phyloP scores from a whole-genome alignment of 2,113 vertebrate species.

The Prionailurus viverrinus region DNA sequence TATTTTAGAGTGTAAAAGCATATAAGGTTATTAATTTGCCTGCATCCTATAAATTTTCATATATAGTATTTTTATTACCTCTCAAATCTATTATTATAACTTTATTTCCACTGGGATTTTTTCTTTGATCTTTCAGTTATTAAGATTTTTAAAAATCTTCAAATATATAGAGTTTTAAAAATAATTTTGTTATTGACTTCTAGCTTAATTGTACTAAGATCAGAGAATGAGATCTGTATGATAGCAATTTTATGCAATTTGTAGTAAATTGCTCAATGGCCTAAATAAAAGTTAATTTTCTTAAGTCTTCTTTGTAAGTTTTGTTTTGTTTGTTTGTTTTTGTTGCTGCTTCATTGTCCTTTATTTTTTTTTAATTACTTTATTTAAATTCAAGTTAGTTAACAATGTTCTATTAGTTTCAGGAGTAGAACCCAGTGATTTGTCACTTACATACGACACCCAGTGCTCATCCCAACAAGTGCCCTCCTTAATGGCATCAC shows the following conservation, averaged over 20 bases:
- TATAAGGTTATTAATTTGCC: background rate
- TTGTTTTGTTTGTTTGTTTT: too few species aligned
- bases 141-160: background rate
- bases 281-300: slow-evolving; percentile 34
- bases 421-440: too few species aligned
- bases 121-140: background rate
- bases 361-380: too few species aligned
- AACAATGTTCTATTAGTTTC: too few species aligned
- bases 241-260: background rate
- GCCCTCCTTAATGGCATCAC: too few species aligned
- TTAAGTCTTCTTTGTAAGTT: background rate
- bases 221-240: background rate
- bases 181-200: slow-evolving; percentile 33
- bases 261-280: background rate
- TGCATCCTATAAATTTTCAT: background rate
- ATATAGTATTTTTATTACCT: slow-evolving; percentile 9
- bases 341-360: too few species aligned
- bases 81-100: slow-evolving; percentile 1
- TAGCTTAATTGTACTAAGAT: background rate
- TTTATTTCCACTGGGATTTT: slow-evolving; percentile 11
- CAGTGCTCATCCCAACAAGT: too few species aligned
- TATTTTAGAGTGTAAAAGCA: slow-evolving; percentile 36
- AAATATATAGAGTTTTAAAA: background rate
- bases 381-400: too few species aligned
- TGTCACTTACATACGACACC: too few species aligned